Evolutionary conservation across 2,888 invertebrate species (phyloP).

Genomic region (Trichogramma dendrolimi): DNA sequence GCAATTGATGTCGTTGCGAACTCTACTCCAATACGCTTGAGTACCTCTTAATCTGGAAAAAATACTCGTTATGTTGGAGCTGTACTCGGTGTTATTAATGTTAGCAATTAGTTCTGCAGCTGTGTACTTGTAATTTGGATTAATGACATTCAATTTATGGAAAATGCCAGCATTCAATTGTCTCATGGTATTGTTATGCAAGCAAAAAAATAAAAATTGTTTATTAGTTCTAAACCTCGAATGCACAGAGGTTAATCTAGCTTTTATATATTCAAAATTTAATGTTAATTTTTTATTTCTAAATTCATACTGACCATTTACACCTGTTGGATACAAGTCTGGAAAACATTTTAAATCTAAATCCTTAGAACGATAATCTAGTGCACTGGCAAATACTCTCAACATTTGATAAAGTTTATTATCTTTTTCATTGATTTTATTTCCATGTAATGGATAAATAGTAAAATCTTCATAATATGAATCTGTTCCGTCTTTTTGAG

Average conservation of each 20-base stretch:
- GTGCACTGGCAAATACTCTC: conserved; percentile 29
- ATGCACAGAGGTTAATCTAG: conserved; percentile 30
- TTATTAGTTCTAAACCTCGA: conserved; percentile 33
- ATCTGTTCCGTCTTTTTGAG: conserved; percentile 23
- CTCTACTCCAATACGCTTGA: conserved; percentile 28
- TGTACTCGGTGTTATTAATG: background rate
- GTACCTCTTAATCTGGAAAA: conserved; percentile 31
- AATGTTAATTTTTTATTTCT: conserved; percentile 26
- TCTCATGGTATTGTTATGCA: conserved; percentile 33
- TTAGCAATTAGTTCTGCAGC: conserved; percentile 4
- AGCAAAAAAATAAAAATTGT: conserved; percentile 35
- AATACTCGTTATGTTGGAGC: conserved; percentile 27
- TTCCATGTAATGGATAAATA: conserved; percentile 31
- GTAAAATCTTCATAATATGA: conserved; percentile 25
- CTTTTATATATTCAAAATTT: conserved; percentile 33
- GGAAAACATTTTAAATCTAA: conserved; percentile 34
- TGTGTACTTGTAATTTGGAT: conserved; percentile 27
- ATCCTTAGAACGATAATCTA: conserved; percentile 29
- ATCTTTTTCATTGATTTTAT: conserved; percentile 28
- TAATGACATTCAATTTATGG: conserved; percentile 28
- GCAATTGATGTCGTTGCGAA: conserved; percentile 27
- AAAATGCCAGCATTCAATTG: conserved; percentile 32
- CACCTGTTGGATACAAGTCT: conserved; percentile 31
- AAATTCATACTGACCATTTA: conserved; percentile 29
- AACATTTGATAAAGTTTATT: conserved; percentile 33